Percentiles rank a stretch among this genome's conserved stretches.
phyloP scores from a whole-genome alignment of 2,888 invertebrate genomes.

The Herminia tarsipennalis region DNA sequence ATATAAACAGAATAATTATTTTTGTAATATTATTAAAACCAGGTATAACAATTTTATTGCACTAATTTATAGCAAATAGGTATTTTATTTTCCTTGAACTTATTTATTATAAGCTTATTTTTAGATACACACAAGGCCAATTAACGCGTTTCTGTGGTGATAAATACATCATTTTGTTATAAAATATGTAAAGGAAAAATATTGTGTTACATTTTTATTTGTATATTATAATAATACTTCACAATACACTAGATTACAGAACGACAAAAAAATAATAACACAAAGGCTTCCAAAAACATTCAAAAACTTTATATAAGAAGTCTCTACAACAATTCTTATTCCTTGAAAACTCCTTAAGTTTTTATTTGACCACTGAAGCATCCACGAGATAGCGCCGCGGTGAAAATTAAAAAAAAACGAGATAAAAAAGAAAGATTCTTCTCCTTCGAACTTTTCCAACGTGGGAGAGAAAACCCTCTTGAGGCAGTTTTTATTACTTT shows the following conservation, averaged over 20 bases:
- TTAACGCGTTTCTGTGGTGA: no score
- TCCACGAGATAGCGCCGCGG: slow-evolving; percentile 83
- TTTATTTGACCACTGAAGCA: slow-evolving; percentile 86
- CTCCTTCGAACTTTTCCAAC: slow-evolving; percentile 51
- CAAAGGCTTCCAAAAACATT: not conserved
- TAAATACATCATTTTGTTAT: no score
- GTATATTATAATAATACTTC: no score
- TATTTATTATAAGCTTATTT: not conserved
- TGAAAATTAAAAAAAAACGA: slow-evolving; percentile 80
- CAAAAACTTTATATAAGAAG: not conserved
- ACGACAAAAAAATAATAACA: no score
- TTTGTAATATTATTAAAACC: not conserved
- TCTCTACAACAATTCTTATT: slow-evolving; percentile 50
- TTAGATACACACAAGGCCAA: not conserved
- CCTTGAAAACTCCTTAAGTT: slow-evolving; percentile 81
- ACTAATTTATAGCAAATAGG: not conserved
- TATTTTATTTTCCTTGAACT: not conserved
- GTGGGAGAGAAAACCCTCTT: slow-evolving; percentile 39
- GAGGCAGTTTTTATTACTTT: slow-evolving; percentile 53
- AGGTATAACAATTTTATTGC: not conserved
- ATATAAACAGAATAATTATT: not conserved
- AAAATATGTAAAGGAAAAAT: no score
- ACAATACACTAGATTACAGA: no score
- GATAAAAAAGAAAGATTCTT: slow-evolving; percentile 61
- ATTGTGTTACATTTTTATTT: no score